Conservation (phyloP, 2,113 vertebrate genomes). For the Bungarus multicinctus region DNA sequence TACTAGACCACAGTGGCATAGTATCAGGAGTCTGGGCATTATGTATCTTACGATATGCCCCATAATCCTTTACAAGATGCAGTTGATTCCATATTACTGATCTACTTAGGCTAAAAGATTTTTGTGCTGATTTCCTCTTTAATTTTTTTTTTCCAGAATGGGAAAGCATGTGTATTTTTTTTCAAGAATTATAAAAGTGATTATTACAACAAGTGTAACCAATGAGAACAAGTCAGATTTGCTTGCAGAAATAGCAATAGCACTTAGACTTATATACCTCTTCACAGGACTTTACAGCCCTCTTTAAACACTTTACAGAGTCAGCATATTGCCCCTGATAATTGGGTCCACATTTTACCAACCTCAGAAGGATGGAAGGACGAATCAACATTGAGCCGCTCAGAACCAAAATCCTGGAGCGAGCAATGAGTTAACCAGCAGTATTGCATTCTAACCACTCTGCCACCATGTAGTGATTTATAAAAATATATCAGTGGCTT, state of each 20-base stretch:
- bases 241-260: neutral
- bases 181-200: neutral
- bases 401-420: no score
- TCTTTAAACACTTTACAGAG: no score
- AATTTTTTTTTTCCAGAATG: neutral
- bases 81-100: neutral
- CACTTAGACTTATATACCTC: no score
- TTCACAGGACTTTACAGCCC: no score
- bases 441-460: no score
- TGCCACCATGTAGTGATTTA: no score
- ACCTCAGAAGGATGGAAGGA: no score
- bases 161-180: neutral
- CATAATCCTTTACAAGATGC: neutral
- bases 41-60: neutral
- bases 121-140: neutral
- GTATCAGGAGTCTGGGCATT: neutral
- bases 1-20: neutral
- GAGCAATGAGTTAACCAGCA: no score
- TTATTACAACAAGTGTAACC: neutral
- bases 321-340: no score
- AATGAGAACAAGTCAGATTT: neutral
- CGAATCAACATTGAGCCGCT: no score
- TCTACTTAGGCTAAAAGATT: neutral
- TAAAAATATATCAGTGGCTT: neutral
- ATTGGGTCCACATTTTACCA: no score